Conservation (phyloP, 1,140 invertebrate species). For the Zaprionus taronus region DNA sequence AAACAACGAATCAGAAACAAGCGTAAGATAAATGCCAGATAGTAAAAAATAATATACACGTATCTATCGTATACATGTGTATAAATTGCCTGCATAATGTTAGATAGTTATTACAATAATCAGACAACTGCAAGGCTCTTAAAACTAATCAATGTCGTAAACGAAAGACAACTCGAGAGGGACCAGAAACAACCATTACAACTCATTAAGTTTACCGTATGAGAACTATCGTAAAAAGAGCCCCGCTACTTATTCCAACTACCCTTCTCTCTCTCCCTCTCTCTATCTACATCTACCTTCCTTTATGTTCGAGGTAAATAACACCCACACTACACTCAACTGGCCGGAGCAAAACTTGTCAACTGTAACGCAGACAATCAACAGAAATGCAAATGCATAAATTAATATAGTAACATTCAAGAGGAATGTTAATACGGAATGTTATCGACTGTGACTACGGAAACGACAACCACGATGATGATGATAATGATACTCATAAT, state of each 20-base stretch:
- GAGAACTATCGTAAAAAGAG: conserved; percentile 28
- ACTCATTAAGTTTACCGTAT: conserved; percentile 53
- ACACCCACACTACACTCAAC: conserved; percentile 34
- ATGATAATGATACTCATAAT: conserved; percentile 8
- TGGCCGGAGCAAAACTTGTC: conserved; percentile 60
- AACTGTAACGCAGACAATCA: conserved; percentile 78
- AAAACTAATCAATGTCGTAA: conserved; percentile 71
- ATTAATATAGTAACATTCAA: conserved; percentile 73
- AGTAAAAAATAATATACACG: conserved; percentile 28
- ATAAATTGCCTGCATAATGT: conserved; percentile 25
- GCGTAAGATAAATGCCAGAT: conserved; percentile 65
- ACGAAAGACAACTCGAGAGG: conserved; percentile 4
- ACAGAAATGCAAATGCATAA: conserved; percentile 69
- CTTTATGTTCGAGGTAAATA: conserved; percentile 25
- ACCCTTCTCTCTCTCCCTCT: neutral
- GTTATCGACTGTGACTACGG: conserved; percentile 62
- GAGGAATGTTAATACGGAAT: conserved; percentile 49
- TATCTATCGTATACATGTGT: neutral
- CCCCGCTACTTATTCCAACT: conserved; percentile 7
- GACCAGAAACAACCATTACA: conserved; percentile 45
- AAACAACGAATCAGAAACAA: conserved; percentile 2
- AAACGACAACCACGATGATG: conserved; percentile 12
- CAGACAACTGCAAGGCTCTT: conserved; percentile 56
- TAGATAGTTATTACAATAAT: conserved; percentile 49
- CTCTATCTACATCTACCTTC: neutral